These are phyloP conservation scores for Leucophenga montana DNA, from an alignment of 2,888 invertebrate species.

Conservation along the genomic window DNA sequence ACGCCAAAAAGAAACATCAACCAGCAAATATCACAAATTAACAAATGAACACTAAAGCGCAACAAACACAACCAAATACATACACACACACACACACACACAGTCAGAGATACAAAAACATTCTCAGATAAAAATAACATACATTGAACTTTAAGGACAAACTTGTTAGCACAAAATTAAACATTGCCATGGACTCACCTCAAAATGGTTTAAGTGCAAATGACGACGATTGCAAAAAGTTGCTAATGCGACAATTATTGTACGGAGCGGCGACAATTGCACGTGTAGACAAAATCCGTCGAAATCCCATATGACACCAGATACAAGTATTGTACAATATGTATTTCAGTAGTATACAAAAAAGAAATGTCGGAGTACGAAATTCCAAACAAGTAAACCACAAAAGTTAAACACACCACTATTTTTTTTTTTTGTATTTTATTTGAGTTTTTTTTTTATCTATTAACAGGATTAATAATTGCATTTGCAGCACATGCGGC, in stretches of 20 bases:
- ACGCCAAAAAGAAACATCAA: background rate
- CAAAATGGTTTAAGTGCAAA: conserved; percentile 28
- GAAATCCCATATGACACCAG: conserved; percentile 47
- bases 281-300: conserved; percentile 16
- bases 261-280: background rate
- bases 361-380: conserved; percentile 23
- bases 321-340: background rate
- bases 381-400: conserved; percentile 23
- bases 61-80: background rate
- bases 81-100: background rate
- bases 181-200: conserved; percentile 24
- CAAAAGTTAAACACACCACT: conserved; percentile 3
- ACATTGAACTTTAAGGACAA: conserved; percentile 41
- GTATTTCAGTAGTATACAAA: too few relatives aligned
- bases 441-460: too few relatives aligned
- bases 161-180: conserved; percentile 49
- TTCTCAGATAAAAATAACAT: background rate
- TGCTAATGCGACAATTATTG: too few relatives aligned
- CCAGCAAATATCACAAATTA: conserved; percentile 11
- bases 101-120: background rate
- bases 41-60: conserved; percentile 1
- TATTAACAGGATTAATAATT: background rate
- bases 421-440: background rate
- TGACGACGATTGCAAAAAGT: conserved; percentile 1
- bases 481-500: background rate